Conservation (phyloP, 2,888 invertebrate genomes). For the Cyaniris semiargus region DNA sequence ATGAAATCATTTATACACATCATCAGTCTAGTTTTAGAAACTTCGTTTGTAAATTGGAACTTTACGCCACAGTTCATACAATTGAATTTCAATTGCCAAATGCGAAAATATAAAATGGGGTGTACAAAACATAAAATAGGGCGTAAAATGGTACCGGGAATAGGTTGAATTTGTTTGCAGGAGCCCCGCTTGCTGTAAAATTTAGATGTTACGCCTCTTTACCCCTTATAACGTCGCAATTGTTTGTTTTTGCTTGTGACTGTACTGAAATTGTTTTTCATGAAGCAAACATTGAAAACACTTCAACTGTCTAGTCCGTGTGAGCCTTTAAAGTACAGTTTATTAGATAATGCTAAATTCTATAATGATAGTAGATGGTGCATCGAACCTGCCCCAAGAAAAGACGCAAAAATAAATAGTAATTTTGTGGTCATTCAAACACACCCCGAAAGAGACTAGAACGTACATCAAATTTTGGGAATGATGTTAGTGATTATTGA, state of each 20-base stretch:
- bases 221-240: slow-evolving; percentile 51
- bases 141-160: slow-evolving; percentile 73
- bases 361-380: neutral
- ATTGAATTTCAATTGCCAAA: slow-evolving; percentile 69
- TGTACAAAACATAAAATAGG: slow-evolving; percentile 60
- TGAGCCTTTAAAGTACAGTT: neutral
- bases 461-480: no score
- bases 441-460: no score
- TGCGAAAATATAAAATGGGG: slow-evolving; percentile 51
- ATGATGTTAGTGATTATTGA: no score
- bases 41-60: slow-evolving; percentile 10
- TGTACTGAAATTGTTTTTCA: slow-evolving; percentile 12
- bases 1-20: neutral
- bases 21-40: slow-evolving; percentile 44
- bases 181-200: slow-evolving; percentile 59
- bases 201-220: slow-evolving; percentile 60
- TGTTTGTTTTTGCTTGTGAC: slow-evolving; percentile 34
- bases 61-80: slow-evolving; percentile 58
- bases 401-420: no score
- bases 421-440: no score
- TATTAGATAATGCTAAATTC: neutral
- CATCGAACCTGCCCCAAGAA: no score
- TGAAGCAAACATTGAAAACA: neutral
- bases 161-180: slow-evolving; percentile 73
- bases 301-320: neutral